Base-by-base conservation (phyloP, 2,113 vertebrate species). In the Odocoileus virginianus region DNA sequence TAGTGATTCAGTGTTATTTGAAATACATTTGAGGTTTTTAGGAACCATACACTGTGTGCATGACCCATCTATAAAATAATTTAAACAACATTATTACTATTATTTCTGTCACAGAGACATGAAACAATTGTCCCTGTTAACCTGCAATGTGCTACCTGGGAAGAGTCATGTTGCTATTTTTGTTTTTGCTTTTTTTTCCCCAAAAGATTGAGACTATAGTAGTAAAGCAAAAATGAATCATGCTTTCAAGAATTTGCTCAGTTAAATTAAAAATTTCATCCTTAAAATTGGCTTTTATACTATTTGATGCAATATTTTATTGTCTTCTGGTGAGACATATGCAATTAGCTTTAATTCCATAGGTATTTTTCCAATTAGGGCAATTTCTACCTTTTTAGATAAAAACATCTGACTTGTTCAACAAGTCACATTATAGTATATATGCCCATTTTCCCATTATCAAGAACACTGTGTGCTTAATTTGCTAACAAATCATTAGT, bases 401-500 rank as follows among this genome's bases (percentile, higher is more conserved):
- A 64, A 90, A 83, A 85, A 88, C 3, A 94, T 79, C 15, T 60
- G 55, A 95, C 67, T 89, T 67, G 16, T 50, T 93, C 88, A 94
- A 82, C 23, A 95, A 94, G 17, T 61, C 27, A 81, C 11, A 16
- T 58, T 88, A 50, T 25, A 89, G 7, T 43, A 89, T 74, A 10
- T 54, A 45, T 50, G 21, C 30, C 14, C 16, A 76, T 61, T 84
- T 86, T 86, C 33, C 52, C 27, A 78, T 47, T 60, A 79, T 23
- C 40, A 86, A 76, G 27, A 87, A 60, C 86, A 43, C n/a, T 88
- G n/a, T n/a, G 16, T 58, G 47, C 25, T 89, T 89, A 87, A 21
- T 97, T 87, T 96, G 71, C 30, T 93, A 91, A 93, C 2, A 54
- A 87, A 61, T 74, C 71, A 94, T 94, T 60, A 92, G 25, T 86